These are phyloP conservation scores for Notothenia coriiceps DNA, from an alignment of 2,113 vertebrate species.

Conservation along the genomic window DNA sequence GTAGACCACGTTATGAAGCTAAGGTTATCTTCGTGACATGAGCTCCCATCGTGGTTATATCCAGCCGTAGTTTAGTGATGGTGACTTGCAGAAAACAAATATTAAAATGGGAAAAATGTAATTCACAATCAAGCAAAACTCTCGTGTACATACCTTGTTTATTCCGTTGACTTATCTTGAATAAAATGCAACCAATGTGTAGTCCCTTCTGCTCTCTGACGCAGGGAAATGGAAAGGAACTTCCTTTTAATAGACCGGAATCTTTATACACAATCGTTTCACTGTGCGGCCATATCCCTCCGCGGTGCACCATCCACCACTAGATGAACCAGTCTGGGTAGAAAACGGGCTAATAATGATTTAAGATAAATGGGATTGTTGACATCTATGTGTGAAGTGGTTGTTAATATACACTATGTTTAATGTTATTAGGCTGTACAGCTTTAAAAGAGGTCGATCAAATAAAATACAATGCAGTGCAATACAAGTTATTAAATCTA, in stretches of 20 bases:
- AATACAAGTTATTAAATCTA: not conserved
- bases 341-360: not conserved
- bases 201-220: constrained; percentile 80
- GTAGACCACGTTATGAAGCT: not conserved
- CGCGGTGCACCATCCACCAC: constrained; percentile 64
- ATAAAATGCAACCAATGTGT: constrained; percentile 78
- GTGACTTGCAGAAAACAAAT: not conserved
- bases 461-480: too few relatives aligned
- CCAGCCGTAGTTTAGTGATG: not conserved
- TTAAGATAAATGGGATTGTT: not conserved
- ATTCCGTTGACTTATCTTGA: constrained; percentile 82
- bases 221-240: constrained; percentile 82
- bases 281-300: constrained; percentile 80
- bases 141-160: constrained; percentile 72
- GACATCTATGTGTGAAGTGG: not conserved
- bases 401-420: not conserved
- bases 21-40: constrained; percentile 34
- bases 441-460: too few relatives aligned
- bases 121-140: rapidly evolving
- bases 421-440: not conserved
- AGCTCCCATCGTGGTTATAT: constrained; percentile 1
- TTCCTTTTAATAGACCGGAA: constrained; percentile 77
- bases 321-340: not conserved
- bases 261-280: constrained; percentile 81
- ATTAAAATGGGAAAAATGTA: rapidly evolving